Conservation (phyloP, 2,113 vertebrate genomes). For the human region GRCh38 chr3:170832001-170832500, state of each 20-base stretch:
- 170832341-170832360: neutral
- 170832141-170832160: slow-evolving; percentile 3
- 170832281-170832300: neutral
- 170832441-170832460: neutral
- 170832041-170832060: neutral
- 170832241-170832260: neutral
- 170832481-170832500: neutral
- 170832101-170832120: too few species aligned
- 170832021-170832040: neutral
- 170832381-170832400: neutral
- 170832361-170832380: slow-evolving; percentile 5
- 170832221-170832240: neutral
- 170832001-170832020: neutral
- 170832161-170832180: neutral
- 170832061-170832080: neutral
- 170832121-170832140: neutral
- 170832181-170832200: neutral
- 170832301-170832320: neutral
- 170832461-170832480: neutral
- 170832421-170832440: neutral
- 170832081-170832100: neutral
- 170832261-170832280: neutral
- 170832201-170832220: neutral
- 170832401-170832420: neutral
- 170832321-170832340: neutral